Evolutionary conservation across 1,140 invertebrate genomes (phyloP).

Genomic region (Cotesia typhae): DNA sequence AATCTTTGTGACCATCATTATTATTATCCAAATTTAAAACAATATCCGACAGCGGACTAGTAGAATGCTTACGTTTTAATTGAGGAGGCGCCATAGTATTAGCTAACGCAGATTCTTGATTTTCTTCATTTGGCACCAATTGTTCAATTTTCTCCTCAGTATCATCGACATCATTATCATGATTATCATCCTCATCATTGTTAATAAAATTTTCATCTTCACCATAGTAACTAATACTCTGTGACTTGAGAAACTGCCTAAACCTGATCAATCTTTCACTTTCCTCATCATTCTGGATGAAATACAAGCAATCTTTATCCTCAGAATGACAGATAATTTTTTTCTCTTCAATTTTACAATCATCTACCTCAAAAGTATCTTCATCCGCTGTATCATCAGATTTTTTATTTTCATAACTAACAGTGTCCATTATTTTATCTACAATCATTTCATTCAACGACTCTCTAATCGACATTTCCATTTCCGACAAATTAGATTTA

Average conservation of each 20-base stretch:
- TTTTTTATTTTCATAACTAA: not conserved
- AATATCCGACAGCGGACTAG: constrained; percentile 56
- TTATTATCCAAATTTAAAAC: constrained; percentile 57
- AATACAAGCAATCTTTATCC: constrained; percentile 52
- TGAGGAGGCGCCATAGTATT: constrained; percentile 52
- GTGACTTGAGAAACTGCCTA: constrained; percentile 43
- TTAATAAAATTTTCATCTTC: constrained; percentile 20
- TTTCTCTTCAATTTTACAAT: not conserved
- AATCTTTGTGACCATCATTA: constrained; percentile 49
- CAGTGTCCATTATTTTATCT: constrained; percentile 33
- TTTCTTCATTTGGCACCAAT: constrained; percentile 42
- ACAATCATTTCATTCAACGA: constrained; percentile 54
- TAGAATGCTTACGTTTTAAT: constrained; percentile 52
- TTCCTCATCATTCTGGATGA: constrained; percentile 40
- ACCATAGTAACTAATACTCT: constrained; percentile 26
- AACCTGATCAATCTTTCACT: constrained; percentile 47
- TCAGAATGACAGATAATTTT: constrained; percentile 12
- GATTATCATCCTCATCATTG: constrained; percentile 28
- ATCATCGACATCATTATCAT: too few relatives aligned
- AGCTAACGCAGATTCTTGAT: constrained; percentile 42
- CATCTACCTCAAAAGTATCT: not conserved
- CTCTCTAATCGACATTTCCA: constrained; percentile 47
- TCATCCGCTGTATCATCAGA: not conserved
- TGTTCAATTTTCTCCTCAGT: too few relatives aligned
- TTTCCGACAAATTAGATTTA: constrained; percentile 43